Percentiles rank a stretch among this genome's conserved stretches.
Conservation (phyloP, 2,113 vertebrate species). For the Solea solea region DNA sequence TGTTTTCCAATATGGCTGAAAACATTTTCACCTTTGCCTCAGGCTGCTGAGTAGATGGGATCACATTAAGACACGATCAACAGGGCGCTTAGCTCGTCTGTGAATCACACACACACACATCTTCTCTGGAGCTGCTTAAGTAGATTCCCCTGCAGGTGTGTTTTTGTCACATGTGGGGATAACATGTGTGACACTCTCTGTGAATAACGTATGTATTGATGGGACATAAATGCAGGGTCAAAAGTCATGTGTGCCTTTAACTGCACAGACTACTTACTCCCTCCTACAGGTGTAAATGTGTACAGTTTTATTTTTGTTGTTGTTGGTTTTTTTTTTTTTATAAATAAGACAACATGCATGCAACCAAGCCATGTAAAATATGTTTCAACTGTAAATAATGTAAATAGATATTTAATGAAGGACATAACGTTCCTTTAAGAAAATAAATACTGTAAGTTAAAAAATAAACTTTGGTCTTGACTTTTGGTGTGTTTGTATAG, state of each 20-base stretch:
- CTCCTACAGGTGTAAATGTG: constrained; percentile 74
- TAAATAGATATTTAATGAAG: constrained; percentile 81
- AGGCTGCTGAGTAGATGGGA: constrained; percentile 44
- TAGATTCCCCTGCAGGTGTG: constrained; percentile 26
- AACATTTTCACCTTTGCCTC: constrained; percentile 43
- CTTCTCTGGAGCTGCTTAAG: constrained; percentile 32
- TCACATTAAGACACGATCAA: constrained; percentile 41
- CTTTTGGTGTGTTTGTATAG: constrained; percentile 7
- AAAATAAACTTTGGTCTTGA: constrained; percentile 9
- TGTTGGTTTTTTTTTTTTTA: constrained; percentile 59
- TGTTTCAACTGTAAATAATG: constrained; percentile 77
- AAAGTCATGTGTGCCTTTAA: constrained; percentile 80
- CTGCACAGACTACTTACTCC: constrained; percentile 76
- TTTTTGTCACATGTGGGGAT: constrained; percentile 15
- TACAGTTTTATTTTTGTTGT: constrained; percentile 56
- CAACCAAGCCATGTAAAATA: constrained; percentile 76
- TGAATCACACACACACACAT: constrained; percentile 24
- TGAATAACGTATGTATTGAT: constrained; percentile 28
- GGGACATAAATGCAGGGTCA: constrained; percentile 68
- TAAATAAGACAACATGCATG: constrained; percentile 71
- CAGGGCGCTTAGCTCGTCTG: constrained; percentile 32
- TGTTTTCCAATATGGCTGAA: constrained; percentile 49
- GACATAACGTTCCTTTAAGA: constrained; percentile 44
- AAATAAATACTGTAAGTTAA: constrained; percentile 55
- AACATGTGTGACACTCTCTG: constrained; percentile 28